phyloP scores from a whole-genome alignment of 35 echinoderm and acorn worm genomes.

The Amphiura filiformis region DNA sequence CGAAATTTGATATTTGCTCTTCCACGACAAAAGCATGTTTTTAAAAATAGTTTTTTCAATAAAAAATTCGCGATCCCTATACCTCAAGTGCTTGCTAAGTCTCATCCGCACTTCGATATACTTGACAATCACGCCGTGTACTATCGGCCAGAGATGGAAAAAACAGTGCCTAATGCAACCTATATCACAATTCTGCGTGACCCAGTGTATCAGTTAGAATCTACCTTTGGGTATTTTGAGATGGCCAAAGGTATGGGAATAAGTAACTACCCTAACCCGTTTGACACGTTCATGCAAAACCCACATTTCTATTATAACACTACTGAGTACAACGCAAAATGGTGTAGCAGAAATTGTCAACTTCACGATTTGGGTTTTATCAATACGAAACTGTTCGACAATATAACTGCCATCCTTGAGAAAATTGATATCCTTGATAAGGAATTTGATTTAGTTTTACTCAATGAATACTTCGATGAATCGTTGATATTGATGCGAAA shows the following conservation, averaged over 20 bases:
- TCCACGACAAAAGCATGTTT: neutral
- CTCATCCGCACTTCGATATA: slow-evolving; percentile 19
- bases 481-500: slow-evolving; percentile 56
- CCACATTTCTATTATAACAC: neutral
- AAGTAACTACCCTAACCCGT: neutral
- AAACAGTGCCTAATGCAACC: slow-evolving; percentile 37
- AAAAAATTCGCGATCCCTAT: neutral
- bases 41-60: slow-evolving; percentile 12
- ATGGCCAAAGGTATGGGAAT: slow-evolving; percentile 4
- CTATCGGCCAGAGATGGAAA: slow-evolving; percentile 38
- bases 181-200: slow-evolving; percentile 59
- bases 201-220: slow-evolving; percentile 65
- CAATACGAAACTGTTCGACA: neutral
- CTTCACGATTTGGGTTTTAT: neutral
- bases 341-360: neutral
- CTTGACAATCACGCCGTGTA: slow-evolving; percentile 49
- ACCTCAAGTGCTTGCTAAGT: neutral
- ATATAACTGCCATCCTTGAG: neutral
- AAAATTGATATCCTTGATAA: slow-evolving; percentile 20
- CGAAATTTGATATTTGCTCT: slow-evolving; percentile 31
- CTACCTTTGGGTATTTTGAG: slow-evolving; percentile 50
- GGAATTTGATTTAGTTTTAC: slow-evolving; percentile 43
- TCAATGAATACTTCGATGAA: slow-evolving; percentile 24
- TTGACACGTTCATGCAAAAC: slow-evolving; percentile 46
- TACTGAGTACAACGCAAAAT: neutral